These are phyloP conservation scores for Campoplex nolae DNA, from an alignment of 2,888 invertebrate species.

Conservation along the genomic window DNA sequence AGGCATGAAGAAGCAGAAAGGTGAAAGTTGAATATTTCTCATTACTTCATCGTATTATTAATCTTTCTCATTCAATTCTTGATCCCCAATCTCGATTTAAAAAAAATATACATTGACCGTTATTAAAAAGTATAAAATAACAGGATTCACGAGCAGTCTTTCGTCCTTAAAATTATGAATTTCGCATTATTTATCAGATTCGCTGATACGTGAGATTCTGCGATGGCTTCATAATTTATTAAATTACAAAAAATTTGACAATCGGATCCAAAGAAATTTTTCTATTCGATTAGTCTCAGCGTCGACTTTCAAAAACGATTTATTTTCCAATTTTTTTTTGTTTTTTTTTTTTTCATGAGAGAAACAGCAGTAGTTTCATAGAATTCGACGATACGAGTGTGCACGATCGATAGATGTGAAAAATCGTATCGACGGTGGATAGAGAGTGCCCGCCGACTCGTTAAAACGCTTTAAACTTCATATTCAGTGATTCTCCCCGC, in stretches of 20 bases:
- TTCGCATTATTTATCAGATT: background rate
- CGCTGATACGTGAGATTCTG: background rate
- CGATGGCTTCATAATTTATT: background rate
- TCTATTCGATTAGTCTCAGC: background rate
- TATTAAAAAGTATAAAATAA: no score
- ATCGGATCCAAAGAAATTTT: background rate
- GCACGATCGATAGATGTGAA: background rate
- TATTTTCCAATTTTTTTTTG: background rate
- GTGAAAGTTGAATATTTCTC: conserved; percentile 17
- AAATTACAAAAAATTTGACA: no score
- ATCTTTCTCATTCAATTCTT: conserved; percentile 2
- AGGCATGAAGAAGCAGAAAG: background rate
- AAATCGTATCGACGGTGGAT: background rate
- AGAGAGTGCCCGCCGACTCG: conserved; percentile 24
- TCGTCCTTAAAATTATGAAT: background rate
- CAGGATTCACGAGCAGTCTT: background rate
- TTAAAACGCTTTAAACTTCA: conserved; percentile 36
- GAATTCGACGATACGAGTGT: background rate
- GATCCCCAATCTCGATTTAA: conserved; percentile 9
- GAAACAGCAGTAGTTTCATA: background rate
- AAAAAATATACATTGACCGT: background rate
- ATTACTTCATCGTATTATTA: conserved; percentile 13
- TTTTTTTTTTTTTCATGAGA: background rate
- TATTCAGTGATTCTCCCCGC: conserved; percentile 75
- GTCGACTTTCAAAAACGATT: background rate